phyloP scores from a whole-genome alignment of 2,888 invertebrate species.

The Reticulitermes lucifugus region DNA sequence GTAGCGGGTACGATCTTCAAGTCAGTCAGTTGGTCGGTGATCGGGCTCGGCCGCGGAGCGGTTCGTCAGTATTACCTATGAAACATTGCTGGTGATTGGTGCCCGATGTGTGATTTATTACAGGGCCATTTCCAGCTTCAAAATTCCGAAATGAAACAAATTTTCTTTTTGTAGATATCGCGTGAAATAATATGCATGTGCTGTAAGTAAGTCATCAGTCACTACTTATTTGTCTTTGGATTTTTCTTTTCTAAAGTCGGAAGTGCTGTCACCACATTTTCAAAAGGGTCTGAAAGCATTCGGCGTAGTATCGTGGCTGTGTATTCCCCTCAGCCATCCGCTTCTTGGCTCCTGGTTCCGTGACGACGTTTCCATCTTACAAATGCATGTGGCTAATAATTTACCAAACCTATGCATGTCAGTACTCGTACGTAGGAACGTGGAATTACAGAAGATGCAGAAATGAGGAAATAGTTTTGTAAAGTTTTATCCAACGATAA shows the following conservation, averaged over 20 bases:
- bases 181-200: background rate
- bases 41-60: conserved; percentile 5
- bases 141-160: background rate
- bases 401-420: no score
- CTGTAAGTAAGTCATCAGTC: background rate
- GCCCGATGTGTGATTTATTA: background rate
- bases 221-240: no score
- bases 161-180: background rate
- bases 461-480: no score
- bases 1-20: background rate
- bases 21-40: conserved; percentile 26
- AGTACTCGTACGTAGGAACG: no score
- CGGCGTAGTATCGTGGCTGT: background rate
- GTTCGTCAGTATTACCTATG: background rate
- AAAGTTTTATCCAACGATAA: no score
- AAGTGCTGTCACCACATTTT: background rate
- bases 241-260: background rate
- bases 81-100: background rate
- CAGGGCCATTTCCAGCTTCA: background rate
- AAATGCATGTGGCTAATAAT: no score
- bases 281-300: background rate
- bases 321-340: background rate
- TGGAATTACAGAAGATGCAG: no score
- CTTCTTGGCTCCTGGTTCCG: background rate
- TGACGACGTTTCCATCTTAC: no score